A percentile compares a stretch with the other conserved stretches of the same genome.
Evolutionary conservation across 2,888 invertebrate species (phyloP).

Genomic region (Cinara cedri): DNA sequence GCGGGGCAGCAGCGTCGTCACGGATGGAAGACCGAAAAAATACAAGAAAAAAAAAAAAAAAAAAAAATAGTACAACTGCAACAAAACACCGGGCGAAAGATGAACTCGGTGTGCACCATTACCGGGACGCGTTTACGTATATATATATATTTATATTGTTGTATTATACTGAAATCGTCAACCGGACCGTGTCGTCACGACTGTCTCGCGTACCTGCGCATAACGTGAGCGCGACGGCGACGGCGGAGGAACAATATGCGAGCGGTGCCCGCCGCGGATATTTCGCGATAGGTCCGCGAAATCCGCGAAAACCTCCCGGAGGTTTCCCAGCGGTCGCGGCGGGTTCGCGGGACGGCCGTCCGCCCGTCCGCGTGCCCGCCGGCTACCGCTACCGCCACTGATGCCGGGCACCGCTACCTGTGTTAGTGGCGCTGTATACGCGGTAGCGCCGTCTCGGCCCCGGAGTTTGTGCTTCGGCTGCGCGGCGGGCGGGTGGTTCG

Average conservation of each 20-base stretch:
- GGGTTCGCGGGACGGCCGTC: neutral
- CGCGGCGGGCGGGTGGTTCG: constrained; percentile 38
- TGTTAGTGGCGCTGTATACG: neutral
- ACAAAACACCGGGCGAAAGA: constrained; percentile 51
- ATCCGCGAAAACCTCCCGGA: constrained; percentile 36
- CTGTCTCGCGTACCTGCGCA: neutral
- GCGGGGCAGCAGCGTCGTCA: constrained; percentile 37
- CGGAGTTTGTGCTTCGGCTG: neutral
- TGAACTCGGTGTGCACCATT: constrained; percentile 47
- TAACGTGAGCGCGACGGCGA: neutral
- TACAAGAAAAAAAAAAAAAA: constrained; percentile 32
- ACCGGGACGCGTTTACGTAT: constrained; percentile 5
- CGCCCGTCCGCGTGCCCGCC: neutral
- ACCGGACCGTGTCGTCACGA: constrained; percentile 51
- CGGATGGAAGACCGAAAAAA: constrained; percentile 54
- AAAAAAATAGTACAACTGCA: constrained; percentile 44
- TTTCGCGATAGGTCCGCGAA: constrained; percentile 9
- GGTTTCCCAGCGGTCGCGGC: neutral
- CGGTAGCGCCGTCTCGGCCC: neutral
- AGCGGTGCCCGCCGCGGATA: neutral
- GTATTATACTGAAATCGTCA: constrained; percentile 39
- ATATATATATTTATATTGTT: no score
- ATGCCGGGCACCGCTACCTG: neutral
- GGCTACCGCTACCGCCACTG: neutral
- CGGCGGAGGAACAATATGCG: constrained; percentile 26